phyloP scores from a whole-genome alignment of 2,888 invertebrate species.

The Dichetophora obliterata region DNA sequence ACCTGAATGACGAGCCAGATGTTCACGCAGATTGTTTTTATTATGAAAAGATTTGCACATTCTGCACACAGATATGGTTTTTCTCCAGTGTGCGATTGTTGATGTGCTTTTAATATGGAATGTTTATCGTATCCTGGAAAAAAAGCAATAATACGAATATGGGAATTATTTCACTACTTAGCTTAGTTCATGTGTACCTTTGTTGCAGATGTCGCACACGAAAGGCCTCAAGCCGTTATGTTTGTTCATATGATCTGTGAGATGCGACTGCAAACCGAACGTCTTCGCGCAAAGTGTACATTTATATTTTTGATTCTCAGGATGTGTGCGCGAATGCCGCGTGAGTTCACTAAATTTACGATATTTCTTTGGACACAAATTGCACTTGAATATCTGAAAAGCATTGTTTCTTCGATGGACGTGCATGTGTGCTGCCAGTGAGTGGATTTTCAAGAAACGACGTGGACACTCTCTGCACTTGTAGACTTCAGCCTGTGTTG shows the following conservation, averaged over 20 bases:
- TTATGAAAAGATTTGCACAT: constrained; percentile 72
- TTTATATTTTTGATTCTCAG: constrained; percentile 70
- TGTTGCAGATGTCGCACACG: constrained; percentile 48
- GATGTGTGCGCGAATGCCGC: constrained; percentile 73
- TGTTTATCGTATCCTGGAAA: constrained; percentile 71
- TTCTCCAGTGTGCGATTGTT: constrained; percentile 72
- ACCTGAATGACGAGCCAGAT: constrained; percentile 73
- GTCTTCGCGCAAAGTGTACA: constrained; percentile 74
- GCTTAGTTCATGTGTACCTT: constrained; percentile 25
- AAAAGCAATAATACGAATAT: neutral
- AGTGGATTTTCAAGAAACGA: constrained; percentile 71
- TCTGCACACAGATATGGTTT: constrained; percentile 73
- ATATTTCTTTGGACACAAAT: constrained; percentile 71
- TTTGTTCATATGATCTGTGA: constrained; percentile 59
- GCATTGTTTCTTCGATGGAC: constrained; percentile 52
- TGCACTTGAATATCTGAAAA: constrained; percentile 63
- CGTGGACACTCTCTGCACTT: constrained; percentile 72
- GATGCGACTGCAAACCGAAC: constrained; percentile 74
- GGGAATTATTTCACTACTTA: neutral
- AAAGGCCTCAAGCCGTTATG: constrained; percentile 47
- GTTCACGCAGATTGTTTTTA: constrained; percentile 73
- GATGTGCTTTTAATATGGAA: constrained; percentile 73
- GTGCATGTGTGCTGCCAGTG: constrained; percentile 71
- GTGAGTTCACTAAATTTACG: constrained; percentile 68
- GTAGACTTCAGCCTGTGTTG: constrained; percentile 53